Percentiles rank a stretch among this genome's conserved stretches.
phyloP scores from a whole-genome alignment of 1,140 invertebrate genomes.

The Caenorhabditis tropicalis region DNA sequence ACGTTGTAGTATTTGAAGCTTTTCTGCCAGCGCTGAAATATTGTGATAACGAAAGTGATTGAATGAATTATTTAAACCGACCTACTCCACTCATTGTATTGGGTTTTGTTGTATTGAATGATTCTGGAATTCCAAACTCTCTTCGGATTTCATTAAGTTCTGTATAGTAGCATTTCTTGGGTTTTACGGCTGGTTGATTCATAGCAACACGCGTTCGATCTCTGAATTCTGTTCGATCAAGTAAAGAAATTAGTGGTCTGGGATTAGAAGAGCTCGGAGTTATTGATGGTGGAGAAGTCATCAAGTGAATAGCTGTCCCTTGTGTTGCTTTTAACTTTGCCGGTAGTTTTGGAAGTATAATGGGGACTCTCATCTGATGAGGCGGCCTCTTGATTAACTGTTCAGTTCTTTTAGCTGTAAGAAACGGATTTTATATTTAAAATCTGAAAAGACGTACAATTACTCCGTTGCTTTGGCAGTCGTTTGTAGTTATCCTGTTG shows the following conservation, averaged over 20 bases:
- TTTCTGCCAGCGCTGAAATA: neutral
- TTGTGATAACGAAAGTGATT: neutral
- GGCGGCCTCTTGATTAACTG: no score
- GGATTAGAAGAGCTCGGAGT: neutral
- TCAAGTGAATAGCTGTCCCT: neutral
- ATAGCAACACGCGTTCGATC: neutral
- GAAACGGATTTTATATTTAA: no score
- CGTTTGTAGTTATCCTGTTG: neutral
- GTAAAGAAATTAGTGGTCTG: neutral
- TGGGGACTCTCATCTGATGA: constrained; percentile 4
- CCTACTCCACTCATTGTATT: constrained; percentile 15
- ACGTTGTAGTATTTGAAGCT: neutral
- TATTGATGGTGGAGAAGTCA: neutral
- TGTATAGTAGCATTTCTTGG: constrained; percentile 11
- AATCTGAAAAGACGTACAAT: no score
- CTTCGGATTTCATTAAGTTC: neutral
- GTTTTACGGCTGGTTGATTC: neutral
- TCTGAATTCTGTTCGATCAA: constrained; percentile 18
- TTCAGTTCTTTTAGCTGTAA: neutral
- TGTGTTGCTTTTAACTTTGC: neutral
- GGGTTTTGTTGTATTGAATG: neutral
- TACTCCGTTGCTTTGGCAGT: neutral
- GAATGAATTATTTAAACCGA: neutral
- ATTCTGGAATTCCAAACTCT: constrained; percentile 1
- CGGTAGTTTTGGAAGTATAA: neutral